Evolutionary conservation across 2,113 vertebrate species (phyloP).

Genomic region (Excalfactoria chinensis): DNA sequence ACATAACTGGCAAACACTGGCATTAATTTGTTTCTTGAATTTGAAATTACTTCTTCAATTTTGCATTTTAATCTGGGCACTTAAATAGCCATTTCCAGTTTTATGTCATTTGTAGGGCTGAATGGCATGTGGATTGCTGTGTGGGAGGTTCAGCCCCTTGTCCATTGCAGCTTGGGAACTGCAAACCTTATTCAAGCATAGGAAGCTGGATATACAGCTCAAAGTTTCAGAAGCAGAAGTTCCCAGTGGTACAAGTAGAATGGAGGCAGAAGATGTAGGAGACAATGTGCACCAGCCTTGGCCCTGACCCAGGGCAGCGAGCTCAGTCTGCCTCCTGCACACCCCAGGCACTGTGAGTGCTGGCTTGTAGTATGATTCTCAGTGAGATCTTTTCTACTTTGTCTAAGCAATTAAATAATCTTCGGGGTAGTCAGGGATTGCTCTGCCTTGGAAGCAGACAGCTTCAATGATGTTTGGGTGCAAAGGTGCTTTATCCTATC

Average conservation of each 20-base stretch:
- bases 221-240: background rate
- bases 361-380: background rate
- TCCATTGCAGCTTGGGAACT: background rate
- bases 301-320: background rate
- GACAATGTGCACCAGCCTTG: background rate
- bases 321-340: background rate
- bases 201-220: background rate
- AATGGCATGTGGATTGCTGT: background rate
- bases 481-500: background rate
- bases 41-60: background rate
- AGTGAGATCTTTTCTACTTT: background rate
- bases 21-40: background rate
- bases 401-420: background rate
- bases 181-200: background rate
- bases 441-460: background rate
- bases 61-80: background rate
- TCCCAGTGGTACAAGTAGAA: background rate
- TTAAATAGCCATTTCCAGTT: background rate
- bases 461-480: background rate
- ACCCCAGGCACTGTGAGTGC: accelerated
- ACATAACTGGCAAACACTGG: background rate
- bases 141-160: background rate
- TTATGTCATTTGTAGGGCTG: background rate
- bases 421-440: background rate
- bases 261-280: background rate